These are phyloP conservation scores for Leptinotarsa tumamoca DNA, from an alignment of 2,888 invertebrate species.

Conservation along the genomic window DNA sequence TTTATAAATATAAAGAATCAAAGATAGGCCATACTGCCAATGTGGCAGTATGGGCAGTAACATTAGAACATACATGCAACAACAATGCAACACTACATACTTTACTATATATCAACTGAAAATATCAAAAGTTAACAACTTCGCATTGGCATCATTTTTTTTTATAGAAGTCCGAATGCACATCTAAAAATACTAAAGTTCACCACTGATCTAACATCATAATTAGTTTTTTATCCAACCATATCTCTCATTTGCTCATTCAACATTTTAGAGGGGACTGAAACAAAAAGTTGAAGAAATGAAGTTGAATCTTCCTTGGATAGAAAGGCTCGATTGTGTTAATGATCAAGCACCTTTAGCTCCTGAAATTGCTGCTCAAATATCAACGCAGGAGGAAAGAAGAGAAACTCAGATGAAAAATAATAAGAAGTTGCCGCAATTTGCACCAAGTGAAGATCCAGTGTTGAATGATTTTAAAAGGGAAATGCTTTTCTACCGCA, in stretches of 20 bases:
- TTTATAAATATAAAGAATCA: too few relatives aligned
- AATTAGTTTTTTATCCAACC: conserved; percentile 50
- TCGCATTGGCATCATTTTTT: too few relatives aligned
- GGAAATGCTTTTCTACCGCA: conserved; percentile 88
- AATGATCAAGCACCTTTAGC: conserved; percentile 85
- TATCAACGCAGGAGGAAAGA: conserved; percentile 81
- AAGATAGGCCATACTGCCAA: too few relatives aligned
- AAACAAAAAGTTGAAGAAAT: conserved; percentile 80
- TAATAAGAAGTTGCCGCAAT: conserved; percentile 76
- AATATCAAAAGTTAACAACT: too few relatives aligned
- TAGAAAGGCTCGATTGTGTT: conserved; percentile 85
- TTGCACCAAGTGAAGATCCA: conserved; percentile 78
- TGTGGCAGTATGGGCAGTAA: too few relatives aligned
- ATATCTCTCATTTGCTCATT: conserved; percentile 39
- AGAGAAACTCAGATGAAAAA: conserved; percentile 76
- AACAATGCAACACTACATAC: too few relatives aligned
- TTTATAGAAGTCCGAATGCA: too few relatives aligned
- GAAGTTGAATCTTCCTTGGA: conserved; percentile 82
- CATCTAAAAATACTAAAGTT: too few relatives aligned
- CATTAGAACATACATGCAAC: too few relatives aligned
- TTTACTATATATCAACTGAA: too few relatives aligned
- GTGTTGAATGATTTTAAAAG: conserved; percentile 91
- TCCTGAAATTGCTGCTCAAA: conserved; percentile 83
- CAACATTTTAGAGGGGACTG: conserved; percentile 69
- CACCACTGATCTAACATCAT: too few relatives aligned